Percentiles rank a stretch among this genome's conserved stretches.
Conservation (phyloP, 2,888 invertebrate genomes). For the Acleris holmiana region DNA sequence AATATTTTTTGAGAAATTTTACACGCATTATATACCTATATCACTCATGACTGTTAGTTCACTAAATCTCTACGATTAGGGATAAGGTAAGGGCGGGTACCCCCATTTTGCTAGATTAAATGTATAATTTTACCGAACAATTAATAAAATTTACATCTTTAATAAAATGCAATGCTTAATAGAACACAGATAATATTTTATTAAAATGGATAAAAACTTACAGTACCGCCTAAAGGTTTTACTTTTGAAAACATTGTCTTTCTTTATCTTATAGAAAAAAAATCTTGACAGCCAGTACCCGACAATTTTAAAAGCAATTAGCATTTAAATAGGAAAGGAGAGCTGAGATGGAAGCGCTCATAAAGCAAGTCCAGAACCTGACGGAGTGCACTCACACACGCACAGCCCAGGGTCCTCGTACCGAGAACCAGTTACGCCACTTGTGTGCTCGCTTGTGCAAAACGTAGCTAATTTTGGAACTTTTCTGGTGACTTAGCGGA, state of each 20-base stretch:
- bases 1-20: too few relatives aligned
- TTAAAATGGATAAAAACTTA: neutral
- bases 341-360: neutral
- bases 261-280: neutral
- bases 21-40: too few relatives aligned
- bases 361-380: constrained; percentile 10
- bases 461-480: constrained; percentile 24
- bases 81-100: too few relatives aligned
- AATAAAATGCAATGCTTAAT: too few relatives aligned
- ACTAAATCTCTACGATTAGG: too few relatives aligned
- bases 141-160: too few relatives aligned
- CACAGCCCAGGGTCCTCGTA: neutral
- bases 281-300: neutral
- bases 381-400: neutral
- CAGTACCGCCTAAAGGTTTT: too few relatives aligned
- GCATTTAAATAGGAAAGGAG: constrained; percentile 6
- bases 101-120: too few relatives aligned
- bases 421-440: constrained; percentile 22
- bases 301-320: neutral
- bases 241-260: neutral
- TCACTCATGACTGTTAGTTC: too few relatives aligned
- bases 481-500: constrained; percentile 13
- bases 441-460: neutral
- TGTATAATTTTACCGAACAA: too few relatives aligned
- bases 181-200: neutral